Evolutionary conservation across 2,888 invertebrate genomes (phyloP).

Genomic region (Drosophila koepferae): DNA sequence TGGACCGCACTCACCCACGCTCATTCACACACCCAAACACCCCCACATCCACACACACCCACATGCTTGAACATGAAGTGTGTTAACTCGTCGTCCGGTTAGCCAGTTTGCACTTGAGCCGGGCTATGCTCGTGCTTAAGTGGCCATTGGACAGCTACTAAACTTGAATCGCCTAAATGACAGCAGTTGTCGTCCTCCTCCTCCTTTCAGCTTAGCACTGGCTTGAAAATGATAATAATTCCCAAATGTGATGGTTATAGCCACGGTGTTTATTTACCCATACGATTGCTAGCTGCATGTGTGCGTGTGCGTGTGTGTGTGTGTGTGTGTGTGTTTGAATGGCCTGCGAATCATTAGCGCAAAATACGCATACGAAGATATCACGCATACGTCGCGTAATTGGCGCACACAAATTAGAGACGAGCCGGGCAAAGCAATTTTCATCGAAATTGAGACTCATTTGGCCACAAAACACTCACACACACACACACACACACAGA

Average conservation of each 20-base stretch:
- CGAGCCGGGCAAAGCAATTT: conserved; percentile 21
- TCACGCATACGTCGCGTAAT: conserved; percentile 34
- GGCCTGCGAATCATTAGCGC: conserved; percentile 34
- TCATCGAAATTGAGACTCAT: background rate
- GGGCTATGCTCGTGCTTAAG: conserved; percentile 42
- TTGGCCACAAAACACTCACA: background rate
- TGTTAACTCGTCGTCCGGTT: conserved; percentile 35
- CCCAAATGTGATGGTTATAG: conserved; percentile 32
- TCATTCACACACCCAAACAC: background rate
- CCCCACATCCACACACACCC: background rate
- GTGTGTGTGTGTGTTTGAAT: background rate
- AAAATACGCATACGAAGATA: conserved; percentile 36
- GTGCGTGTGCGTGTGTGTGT: background rate
- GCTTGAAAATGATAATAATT: conserved; percentile 29
- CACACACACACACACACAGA: background rate
- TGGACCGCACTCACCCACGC: conserved; percentile 7
- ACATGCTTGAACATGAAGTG: conserved; percentile 18
- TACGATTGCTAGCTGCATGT: background rate
- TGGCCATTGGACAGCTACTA: conserved; percentile 28
- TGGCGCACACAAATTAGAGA: conserved; percentile 35
- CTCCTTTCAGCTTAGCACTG: conserved; percentile 37
- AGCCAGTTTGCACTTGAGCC: conserved; percentile 41
- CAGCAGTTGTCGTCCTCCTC: conserved; percentile 18
- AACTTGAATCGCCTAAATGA: conserved; percentile 35
- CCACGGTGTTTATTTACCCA: conserved; percentile 15